Evolutionary conservation across 2,888 invertebrate species (phyloP), one percentile per base, ranked within the genome.

Genomic region (Euphydryas editha): DNA sequence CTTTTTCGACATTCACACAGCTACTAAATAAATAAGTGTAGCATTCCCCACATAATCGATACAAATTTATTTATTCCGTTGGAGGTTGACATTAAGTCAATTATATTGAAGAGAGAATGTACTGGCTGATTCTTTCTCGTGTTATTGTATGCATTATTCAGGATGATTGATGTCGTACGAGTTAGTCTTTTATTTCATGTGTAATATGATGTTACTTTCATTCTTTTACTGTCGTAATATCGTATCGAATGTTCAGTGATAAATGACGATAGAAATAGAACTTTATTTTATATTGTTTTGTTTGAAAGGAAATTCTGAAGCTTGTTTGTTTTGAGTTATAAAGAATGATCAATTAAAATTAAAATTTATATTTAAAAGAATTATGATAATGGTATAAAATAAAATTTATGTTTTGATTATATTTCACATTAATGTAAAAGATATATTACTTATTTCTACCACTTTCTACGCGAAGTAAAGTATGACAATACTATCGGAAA

Each of bases 141-240:
- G 24, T 36, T 18, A 17, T 54, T 36, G n/a, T 36, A 36, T 54
- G 17, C 54, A 54, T 54, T 54, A 54, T 54, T 54, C 54, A 54
- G 10, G 17, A n/a, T 54, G 54, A 54, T 54, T 17, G 54, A 54
- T 54, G 30, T 54, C 54, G 30, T 54, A n/a, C 54, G 36, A n/a
- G 54, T 54, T 24, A 54, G 30, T 36, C 54, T n/a, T 36, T 54
- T 36, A 36, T 54, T 54, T 36, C 30, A 36, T n/a, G 30, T 54
- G 17, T 21, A 24, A 51, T 54, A 18, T 54, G 8, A 30, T 36
- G 17, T 54, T 13, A 47, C 47, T 51, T 15, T 5, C 51, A n/a
- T 51, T 1, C 44, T 47, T 47, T 47, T 47, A 36, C 17, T 11
- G 54, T 54, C 36, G 5, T 36, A 54, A 54, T 36, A n/a, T 30